Evolutionary conservation across 2,113 vertebrate species (phyloP).

Genomic region (Arvicanthis niloticus): DNA sequence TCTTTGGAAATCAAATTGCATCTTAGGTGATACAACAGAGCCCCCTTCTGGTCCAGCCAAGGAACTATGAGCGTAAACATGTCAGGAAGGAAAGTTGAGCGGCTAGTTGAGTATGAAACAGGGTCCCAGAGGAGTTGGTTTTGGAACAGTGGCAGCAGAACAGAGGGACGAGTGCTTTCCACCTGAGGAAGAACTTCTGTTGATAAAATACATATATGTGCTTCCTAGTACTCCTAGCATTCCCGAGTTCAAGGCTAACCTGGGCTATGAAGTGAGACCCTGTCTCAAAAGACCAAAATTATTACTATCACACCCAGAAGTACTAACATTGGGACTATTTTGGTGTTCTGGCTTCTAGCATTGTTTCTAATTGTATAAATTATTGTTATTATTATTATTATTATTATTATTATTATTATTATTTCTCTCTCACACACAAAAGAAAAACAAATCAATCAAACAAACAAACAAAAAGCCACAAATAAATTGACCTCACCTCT

Average conservation of each 20-base stretch:
- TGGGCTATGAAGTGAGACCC: background rate
- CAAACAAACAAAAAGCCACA: background rate
- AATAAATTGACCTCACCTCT: background rate
- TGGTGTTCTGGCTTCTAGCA: background rate
- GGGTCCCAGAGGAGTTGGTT: background rate
- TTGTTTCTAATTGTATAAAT: background rate
- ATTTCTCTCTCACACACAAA: background rate
- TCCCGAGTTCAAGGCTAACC: background rate
- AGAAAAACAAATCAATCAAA: background rate
- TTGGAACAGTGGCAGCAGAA: background rate
- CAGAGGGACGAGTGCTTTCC: background rate
- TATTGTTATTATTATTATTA: background rate
- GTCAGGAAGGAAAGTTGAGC: background rate
- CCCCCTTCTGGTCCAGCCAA: constrained; percentile 65
- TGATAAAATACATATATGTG: background rate
- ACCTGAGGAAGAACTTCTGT: accelerated
- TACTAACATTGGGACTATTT: background rate
- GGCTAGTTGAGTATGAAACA: background rate
- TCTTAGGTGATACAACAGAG: constrained; percentile 39
- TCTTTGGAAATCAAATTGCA: background rate
- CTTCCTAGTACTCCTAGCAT: background rate
- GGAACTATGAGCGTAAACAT: background rate
- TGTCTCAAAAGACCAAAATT: background rate
- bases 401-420: too few relatives aligned
- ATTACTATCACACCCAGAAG: background rate